These are phyloP conservation scores for Tipula vernalis DNA, from an alignment of 2,888 invertebrate genomes.

Conservation along the genomic window DNA sequence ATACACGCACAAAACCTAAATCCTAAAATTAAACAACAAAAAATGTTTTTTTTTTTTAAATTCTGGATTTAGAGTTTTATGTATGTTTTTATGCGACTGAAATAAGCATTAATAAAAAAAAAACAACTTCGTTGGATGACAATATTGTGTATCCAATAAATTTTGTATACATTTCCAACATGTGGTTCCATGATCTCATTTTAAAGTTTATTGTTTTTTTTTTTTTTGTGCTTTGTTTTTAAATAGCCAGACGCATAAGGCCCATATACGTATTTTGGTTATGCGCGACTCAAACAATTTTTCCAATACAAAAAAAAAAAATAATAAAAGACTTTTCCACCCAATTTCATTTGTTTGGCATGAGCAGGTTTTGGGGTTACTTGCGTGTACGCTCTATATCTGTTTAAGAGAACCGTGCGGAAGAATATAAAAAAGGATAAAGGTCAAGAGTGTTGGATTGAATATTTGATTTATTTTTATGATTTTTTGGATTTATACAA, in stretches of 20 bases:
- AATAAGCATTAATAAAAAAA: not conserved
- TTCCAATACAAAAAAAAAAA: not conserved
- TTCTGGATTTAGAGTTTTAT: not conserved
- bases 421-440: not conserved
- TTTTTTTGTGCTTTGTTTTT: not conserved
- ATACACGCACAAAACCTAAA: not conserved
- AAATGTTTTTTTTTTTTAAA: not conserved
- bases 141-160: not conserved
- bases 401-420: not conserved
- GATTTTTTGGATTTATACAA: not conserved
- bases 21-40: not conserved
- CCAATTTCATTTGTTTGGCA: not conserved
- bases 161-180: not conserved
- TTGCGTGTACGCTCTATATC: not conserved
- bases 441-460: not conserved
- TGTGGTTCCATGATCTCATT: not conserved
- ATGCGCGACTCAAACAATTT: not conserved
- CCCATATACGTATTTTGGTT: not conserved
- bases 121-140: not conserved
- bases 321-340: not conserved
- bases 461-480: conserved; percentile 4
- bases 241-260: not conserved
- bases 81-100: not conserved
- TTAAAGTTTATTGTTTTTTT: not conserved
- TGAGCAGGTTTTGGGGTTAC: not conserved